These are phyloP conservation scores for Cephus pygmeus DNA, from an alignment of 2,888 invertebrate species.

Conservation along the genomic window DNA sequence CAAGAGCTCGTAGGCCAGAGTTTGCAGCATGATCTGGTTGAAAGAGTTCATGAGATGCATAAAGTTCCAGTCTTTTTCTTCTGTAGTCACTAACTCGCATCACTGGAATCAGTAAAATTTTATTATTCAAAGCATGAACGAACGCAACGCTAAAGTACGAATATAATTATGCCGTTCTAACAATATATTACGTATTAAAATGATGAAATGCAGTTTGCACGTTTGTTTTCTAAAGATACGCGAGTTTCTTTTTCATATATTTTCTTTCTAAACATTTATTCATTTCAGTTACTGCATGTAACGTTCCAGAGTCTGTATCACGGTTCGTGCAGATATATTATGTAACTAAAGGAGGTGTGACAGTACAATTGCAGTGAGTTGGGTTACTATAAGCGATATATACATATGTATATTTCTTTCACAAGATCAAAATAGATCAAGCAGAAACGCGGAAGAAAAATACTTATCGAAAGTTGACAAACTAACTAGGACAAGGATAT, in stretches of 20 bases:
- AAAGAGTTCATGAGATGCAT: constrained; percentile 89
- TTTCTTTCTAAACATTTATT: not conserved
- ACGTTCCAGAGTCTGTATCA: not conserved
- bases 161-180: not conserved
- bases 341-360: not conserved
- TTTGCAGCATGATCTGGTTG: constrained; percentile 86
- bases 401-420: not conserved
- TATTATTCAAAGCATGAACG: not conserved
- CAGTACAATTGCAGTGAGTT: not conserved
- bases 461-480: not conserved
- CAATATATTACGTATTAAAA: not conserved
- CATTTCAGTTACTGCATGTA: not conserved
- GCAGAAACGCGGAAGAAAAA: not conserved
- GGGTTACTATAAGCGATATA: not conserved
- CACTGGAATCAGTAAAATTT: constrained; percentile 70
- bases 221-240: not conserved
- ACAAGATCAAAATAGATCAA: not conserved
- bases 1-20: constrained; percentile 82
- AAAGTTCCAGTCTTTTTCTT: constrained; percentile 82
- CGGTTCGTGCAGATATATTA: not conserved
- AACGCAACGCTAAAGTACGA: not conserved
- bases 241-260: not conserved
- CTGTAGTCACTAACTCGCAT: constrained; percentile 95
- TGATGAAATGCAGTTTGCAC: not conserved
- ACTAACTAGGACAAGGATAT: not conserved